phyloP scores from a whole-genome alignment of 2,888 invertebrate species.

The Diadegma fenestrale region DNA sequence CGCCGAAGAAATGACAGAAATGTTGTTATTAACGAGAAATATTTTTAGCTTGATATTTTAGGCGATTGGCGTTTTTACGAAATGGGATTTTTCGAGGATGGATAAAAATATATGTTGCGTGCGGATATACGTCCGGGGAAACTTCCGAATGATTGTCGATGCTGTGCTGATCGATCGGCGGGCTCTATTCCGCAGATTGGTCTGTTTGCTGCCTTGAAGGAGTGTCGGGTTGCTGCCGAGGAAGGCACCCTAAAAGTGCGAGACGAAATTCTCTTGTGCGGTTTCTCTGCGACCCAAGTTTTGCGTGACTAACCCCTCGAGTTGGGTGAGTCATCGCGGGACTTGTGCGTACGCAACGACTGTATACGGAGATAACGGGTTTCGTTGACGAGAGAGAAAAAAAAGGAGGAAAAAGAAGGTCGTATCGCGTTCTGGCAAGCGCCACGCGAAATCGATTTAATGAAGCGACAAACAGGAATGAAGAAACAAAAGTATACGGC shows the following conservation, averaged over 20 bases:
- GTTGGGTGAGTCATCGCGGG: conserved; percentile 69
- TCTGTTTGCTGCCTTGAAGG: conserved; percentile 49
- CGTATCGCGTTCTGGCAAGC: neutral
- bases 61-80: too few relatives aligned
- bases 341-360: conserved; percentile 35
- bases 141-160: conserved; percentile 44
- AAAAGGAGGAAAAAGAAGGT: conserved; percentile 29
- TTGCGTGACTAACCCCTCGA: conserved; percentile 81
- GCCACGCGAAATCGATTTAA: conserved; percentile 21
- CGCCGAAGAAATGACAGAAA: too few relatives aligned
- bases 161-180: conserved; percentile 54
- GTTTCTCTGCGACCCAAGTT: conserved; percentile 80
- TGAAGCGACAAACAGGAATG: conserved; percentile 19
- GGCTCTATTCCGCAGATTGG: conserved; percentile 35
- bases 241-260: conserved; percentile 82
- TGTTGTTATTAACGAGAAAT: too few relatives aligned
- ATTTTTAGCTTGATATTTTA: too few relatives aligned
- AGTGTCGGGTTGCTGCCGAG: conserved; percentile 71
- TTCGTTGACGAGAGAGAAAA: conserved; percentile 40
- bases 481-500: conserved; percentile 33
- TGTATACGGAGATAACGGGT: conserved; percentile 46
- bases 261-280: conserved; percentile 77
- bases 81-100: neutral
- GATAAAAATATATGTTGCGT: conserved; percentile 7
- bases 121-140: neutral